Base-by-base conservation (phyloP, 2,797 vertebrate genomes). In the Chaenodraco wilsoni region DNA sequence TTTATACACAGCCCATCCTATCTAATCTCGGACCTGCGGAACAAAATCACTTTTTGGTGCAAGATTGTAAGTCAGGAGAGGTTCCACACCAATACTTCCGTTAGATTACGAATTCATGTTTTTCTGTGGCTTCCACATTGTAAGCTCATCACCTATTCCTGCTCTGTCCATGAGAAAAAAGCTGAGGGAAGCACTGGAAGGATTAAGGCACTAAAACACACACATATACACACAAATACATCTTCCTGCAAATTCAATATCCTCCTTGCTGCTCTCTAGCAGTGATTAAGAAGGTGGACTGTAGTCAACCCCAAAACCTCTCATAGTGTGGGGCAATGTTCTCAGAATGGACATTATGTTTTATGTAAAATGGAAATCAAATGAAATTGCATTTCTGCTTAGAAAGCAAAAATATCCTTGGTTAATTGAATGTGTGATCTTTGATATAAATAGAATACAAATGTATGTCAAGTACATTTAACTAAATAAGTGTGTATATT, bases 111-210 rank as follows among this genome's bases (percentile, higher is more conserved):
- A 74, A 73, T 81, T 55, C 88, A 77, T 61, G 81, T 84, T 87
- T 27, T 88, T 81, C 80, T 71, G 65, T 68, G 80, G 75, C 81
- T 84, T 67, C 67, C 4, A 14, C 44, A 77, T 81, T 82, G 82
- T 82, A 72, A 81, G 66, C 81, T 88, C 85, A 87, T 90, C 80
- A 81, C 77, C 82, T 67, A 81, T 85, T 88, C 77, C 80, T 62
- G 71, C 78, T 72, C 72, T 65, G 79, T 78, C 76, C 64, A 78
- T 80, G 84, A 89, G 82, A 89, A 90, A 27, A 37, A 79, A 87
- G 87, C 90, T 91, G 89, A 89, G 83, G 64, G 60, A 89, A 85
- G 88, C 91, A 87, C 14, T 45, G 75, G 54, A 64, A 79, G 89
- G 89, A 90, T 92, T 90, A 89, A 78, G 56, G 58, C 56, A 49